phyloP scores from a whole-genome alignment of 2,113 vertebrate species.

The Pachycephala philippinensis region DNA sequence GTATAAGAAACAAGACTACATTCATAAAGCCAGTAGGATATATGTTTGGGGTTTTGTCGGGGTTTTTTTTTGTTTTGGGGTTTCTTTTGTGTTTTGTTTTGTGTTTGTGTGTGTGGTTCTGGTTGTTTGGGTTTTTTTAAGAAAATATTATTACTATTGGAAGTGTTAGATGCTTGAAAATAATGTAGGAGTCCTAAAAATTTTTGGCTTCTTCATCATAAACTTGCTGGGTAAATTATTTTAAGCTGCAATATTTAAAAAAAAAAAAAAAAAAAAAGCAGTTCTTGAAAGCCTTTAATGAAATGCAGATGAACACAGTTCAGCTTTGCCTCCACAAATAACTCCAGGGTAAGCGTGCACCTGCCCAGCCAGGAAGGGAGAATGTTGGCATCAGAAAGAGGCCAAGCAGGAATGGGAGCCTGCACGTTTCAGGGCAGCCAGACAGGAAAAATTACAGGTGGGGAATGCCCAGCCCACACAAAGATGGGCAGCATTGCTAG shows the following conservation, averaged over 20 bases:
- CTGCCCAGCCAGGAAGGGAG: neutral
- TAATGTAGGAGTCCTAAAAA: neutral
- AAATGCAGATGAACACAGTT: neutral
- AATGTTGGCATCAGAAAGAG: neutral
- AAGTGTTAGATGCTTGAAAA: neutral
- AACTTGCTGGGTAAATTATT: neutral
- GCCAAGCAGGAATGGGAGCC: neutral
- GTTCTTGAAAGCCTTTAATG: neutral
- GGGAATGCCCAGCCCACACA: fast-evolving
- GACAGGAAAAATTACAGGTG: fast-evolving
- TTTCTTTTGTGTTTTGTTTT: no score
- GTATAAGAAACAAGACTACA: neutral
- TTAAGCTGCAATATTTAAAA: neutral
- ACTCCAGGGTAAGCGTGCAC: neutral
- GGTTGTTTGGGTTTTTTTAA: fast-evolving
- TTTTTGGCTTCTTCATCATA: neutral
- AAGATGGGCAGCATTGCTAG: neutral
- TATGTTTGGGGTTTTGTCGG: neutral
- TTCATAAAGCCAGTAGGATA: neutral
- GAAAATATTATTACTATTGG: neutral
- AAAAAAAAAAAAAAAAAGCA: no score
- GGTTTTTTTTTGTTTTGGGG: neutral
- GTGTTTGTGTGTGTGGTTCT: neutral
- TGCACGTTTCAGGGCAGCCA: neutral
- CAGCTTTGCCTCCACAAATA: neutral